Conservation (phyloP, 1,140 invertebrate species). For the Camponotus floridanus region DNA sequence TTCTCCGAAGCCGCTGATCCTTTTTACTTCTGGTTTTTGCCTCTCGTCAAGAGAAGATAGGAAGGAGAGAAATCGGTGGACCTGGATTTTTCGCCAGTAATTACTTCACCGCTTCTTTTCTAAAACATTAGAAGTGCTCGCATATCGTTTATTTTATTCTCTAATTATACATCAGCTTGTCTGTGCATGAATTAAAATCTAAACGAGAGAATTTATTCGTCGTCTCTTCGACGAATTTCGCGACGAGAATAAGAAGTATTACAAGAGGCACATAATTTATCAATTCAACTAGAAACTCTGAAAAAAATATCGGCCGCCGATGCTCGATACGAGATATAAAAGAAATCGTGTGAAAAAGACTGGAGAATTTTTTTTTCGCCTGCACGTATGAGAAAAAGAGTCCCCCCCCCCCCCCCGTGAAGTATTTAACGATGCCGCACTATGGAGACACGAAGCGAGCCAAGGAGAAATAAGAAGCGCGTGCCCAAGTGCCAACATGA, state of each 20-base stretch:
- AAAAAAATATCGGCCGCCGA: not conserved
- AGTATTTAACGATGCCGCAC: slow-evolving; percentile 73
- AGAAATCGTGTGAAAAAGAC: slow-evolving; percentile 4
- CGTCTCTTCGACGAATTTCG: not conserved
- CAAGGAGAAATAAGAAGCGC: slow-evolving; percentile 75
- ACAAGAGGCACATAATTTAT: not conserved
- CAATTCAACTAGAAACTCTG: not conserved
- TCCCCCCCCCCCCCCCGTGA: slow-evolving; percentile 31
- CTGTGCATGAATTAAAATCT: slow-evolving; percentile 8
- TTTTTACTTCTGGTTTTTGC: slow-evolving; percentile 74
- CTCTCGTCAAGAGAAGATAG: slow-evolving; percentile 66
- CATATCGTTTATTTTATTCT: not conserved
- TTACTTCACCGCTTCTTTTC: slow-evolving; percentile 80
- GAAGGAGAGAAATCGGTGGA: not conserved
- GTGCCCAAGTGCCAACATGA: slow-evolving; percentile 83
- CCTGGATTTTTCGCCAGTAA: slow-evolving; percentile 79
- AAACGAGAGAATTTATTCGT: slow-evolving; percentile 21
- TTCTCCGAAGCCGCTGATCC: slow-evolving; percentile 56
- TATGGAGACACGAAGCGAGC: slow-evolving; percentile 61
- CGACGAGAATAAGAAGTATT: not conserved
- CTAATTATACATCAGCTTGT: not conserved
- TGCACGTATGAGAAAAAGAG: not conserved
- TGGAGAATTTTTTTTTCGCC: slow-evolving; percentile 32
- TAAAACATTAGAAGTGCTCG: slow-evolving; percentile 76
- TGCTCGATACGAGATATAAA: not conserved